These are phyloP conservation scores for Triplophysa bombifrons DNA, from an alignment of 2,797 vertebrate species.

Conservation along the genomic window DNA sequence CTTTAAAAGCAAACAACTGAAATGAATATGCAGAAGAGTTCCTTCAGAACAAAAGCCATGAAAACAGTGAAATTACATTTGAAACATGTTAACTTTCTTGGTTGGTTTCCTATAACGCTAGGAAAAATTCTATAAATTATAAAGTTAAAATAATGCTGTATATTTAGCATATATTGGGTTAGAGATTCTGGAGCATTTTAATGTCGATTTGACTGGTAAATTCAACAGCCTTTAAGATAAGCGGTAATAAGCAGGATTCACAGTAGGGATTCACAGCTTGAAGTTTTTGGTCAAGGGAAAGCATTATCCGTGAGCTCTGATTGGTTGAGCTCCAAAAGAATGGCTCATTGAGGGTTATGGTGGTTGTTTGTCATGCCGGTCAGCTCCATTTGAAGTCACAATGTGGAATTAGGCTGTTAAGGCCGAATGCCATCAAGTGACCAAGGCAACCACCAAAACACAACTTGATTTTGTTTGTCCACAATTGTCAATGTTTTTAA, in stretches of 20 bases:
- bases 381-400: constrained; percentile 47
- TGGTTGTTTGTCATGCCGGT: constrained; percentile 51
- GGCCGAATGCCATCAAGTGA: constrained; percentile 45
- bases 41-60: background rate
- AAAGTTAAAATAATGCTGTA: no score
- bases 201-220: background rate
- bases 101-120: no score
- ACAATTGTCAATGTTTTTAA: constrained; percentile 61
- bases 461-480: constrained; percentile 62
- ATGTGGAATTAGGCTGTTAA: constrained; percentile 48
- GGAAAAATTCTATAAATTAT: no score
- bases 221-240: constrained; percentile 2
- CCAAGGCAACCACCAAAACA: constrained; percentile 49
- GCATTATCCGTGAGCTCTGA: constrained; percentile 6
- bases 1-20: background rate
- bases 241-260: constrained; percentile 10
- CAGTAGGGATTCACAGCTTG: background rate
- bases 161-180: background rate
- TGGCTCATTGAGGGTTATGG: constrained; percentile 31
- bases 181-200: background rate
- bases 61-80: background rate
- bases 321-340: constrained; percentile 29
- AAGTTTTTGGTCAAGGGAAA: constrained; percentile 5
- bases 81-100: background rate
- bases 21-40: constrained; percentile 6